Conservation (phyloP, 2,888 invertebrate species). For the Imbricaverruca yamaguchii region DNA sequence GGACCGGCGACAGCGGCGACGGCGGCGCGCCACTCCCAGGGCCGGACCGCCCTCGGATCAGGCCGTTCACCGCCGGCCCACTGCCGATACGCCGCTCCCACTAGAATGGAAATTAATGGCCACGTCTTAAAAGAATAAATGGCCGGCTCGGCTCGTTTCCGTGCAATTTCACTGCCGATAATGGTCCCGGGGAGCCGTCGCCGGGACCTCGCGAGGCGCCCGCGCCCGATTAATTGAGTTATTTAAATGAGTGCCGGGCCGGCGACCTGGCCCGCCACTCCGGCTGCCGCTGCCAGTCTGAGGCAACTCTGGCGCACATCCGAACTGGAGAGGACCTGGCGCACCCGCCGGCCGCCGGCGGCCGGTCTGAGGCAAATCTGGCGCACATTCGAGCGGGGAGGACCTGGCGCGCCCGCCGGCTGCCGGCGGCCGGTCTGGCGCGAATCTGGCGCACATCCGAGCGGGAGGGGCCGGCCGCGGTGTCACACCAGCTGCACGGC, state of each 20-base stretch:
- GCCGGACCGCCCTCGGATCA: not conserved
- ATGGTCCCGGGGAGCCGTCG: not conserved
- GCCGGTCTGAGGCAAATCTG: too few relatives aligned
- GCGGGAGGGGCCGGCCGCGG: too few relatives aligned
- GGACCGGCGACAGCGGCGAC: too few relatives aligned
- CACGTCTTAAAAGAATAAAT: slow-evolving; percentile 16
- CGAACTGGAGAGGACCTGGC: too few relatives aligned
- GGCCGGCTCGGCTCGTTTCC: slow-evolving; percentile 2
- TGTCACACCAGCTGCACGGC: too few relatives aligned
- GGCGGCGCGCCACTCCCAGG: not conserved
- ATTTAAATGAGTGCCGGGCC: slow-evolving; percentile 8
- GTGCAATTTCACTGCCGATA: slow-evolving; percentile 16
- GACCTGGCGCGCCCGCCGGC: too few relatives aligned
- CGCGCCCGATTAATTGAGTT: slow-evolving; percentile 7
- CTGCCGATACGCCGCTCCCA: not conserved
- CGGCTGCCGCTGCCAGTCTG: not conserved
- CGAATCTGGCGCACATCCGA: too few relatives aligned
- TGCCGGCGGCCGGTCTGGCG: too few relatives aligned
- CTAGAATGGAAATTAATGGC: slow-evolving; percentile 21
- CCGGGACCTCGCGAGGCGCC: not conserved
- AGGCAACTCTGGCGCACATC: too few relatives aligned
- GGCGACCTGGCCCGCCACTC: not conserved
- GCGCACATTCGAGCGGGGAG: too few relatives aligned
- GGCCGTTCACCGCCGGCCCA: not conserved
- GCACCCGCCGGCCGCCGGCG: too few relatives aligned